These are phyloP conservation scores for Styela clava DNA, from an alignment of 23 tunicate species.

Conservation along the genomic window DNA sequence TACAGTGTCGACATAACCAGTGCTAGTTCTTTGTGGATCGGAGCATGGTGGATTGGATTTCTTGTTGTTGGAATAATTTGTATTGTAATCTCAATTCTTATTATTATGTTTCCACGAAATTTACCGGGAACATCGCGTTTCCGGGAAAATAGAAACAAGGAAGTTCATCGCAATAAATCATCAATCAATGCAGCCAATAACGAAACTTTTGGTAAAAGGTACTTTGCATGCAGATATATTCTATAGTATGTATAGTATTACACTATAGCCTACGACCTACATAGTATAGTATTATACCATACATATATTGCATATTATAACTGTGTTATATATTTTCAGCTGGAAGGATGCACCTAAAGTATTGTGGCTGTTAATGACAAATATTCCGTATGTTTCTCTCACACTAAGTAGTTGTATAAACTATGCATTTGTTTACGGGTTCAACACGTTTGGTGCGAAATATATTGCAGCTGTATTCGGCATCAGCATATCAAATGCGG, in stretches of 20 bases:
- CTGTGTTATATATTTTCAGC: conserved; percentile 9
- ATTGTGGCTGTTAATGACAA: conserved; percentile 8
- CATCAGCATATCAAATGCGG: conserved; percentile 6
- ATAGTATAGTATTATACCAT: too few species aligned
- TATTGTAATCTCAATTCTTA: not conserved
- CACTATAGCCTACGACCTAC: too few species aligned
- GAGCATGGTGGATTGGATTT: conserved; percentile 41
- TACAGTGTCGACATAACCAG: not conserved
- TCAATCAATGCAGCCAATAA: conserved; percentile 9
- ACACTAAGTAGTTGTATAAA: conserved; percentile 22
- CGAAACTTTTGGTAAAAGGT: conserved; percentile 13
- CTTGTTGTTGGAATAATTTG: conserved; percentile 8
- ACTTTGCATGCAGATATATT: not conserved
- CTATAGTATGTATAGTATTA: too few species aligned
- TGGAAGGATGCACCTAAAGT: conserved; percentile 25
- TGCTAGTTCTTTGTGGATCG: conserved; percentile 9
- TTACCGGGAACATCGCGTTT: conserved; percentile 33
- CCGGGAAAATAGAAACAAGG: conserved; percentile 17
- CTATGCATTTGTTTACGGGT: conserved; percentile 23
- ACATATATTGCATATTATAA: too few species aligned
- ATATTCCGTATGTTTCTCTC: conserved; percentile 22
- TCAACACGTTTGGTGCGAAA: conserved; percentile 28
- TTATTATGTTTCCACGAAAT: conserved; percentile 11
- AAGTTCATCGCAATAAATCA: conserved; percentile 17
- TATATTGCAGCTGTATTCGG: conserved; percentile 21